Evolutionary conservation across 1,140 invertebrate species (phyloP).

Genomic region (Thrips palmi): DNA sequence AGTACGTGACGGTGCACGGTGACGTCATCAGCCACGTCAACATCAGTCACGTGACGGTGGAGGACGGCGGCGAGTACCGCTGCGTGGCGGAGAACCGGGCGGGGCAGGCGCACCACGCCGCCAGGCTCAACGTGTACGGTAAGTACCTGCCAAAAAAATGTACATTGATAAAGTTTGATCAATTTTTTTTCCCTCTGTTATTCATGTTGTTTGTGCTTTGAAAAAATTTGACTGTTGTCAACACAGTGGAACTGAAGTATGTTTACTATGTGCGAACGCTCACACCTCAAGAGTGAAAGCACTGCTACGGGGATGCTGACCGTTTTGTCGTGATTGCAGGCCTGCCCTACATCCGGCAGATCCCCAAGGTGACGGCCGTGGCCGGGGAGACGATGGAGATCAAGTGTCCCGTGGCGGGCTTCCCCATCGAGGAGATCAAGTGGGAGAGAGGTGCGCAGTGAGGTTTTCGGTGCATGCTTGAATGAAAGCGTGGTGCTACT

Average conservation of each 20-base stretch:
- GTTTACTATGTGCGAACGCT: background rate
- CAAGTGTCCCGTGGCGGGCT: slow-evolving; percentile 71
- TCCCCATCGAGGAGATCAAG: slow-evolving; percentile 61
- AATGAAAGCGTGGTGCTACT: too few relatives aligned
- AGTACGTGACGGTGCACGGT: slow-evolving; percentile 61
- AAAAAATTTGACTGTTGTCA: background rate
- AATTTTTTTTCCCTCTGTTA: background rate
- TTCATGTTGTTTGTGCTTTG: background rate
- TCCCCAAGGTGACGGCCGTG: slow-evolving; percentile 69
- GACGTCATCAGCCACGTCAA: slow-evolving; percentile 78
- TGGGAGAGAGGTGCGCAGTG: slow-evolving; percentile 59
- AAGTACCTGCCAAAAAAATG: slow-evolving; percentile 16
- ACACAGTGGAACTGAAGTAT: background rate
- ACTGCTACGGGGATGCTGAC: background rate
- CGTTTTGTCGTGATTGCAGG: slow-evolving; percentile 30
- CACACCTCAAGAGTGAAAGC: background rate
- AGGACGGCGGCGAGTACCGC: slow-evolving; percentile 73
- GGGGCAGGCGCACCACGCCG: slow-evolving; percentile 52
- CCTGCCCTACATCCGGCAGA: slow-evolving; percentile 60
- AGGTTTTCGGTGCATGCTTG: too few relatives aligned
- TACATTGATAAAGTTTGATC: slow-evolving; percentile 11
- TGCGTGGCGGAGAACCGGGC: slow-evolving; percentile 65
- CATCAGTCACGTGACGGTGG: slow-evolving; percentile 61
- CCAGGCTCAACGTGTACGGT: slow-evolving; percentile 75
- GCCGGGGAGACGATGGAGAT: slow-evolving; percentile 58